Base-by-base conservation (phyloP, 2,113 vertebrate species). In the Hassar affinis region DNA sequence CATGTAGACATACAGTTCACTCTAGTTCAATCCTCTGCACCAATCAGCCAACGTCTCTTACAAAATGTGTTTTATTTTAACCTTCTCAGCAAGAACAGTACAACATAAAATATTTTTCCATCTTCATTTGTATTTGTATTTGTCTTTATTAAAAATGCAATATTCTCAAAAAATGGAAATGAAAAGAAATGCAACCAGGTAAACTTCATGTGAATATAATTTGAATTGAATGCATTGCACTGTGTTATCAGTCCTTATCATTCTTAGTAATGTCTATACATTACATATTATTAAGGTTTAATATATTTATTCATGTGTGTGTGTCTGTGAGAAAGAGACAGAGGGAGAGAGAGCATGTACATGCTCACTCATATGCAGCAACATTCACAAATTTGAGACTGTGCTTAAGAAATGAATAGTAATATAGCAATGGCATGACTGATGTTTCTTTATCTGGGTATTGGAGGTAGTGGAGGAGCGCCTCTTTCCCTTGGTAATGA, bases 401-500 rank as follows among this genome's bases (percentile, higher is more conserved):
- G 8, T 30, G 14, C 9, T 76, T n/a, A 75, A 52, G 38, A n/a
- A 52, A 47, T 71, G 1, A 64, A 78, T 57, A 66, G 18, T 81
- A 85, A 77, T 81, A 71, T 52, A 71, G 54, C 56, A 66, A 3
- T 35, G 54, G 72, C 10, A 64, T 33, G 14, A 42, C 6, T 61
- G 56, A 69, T 30, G 18, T 74, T 6, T 80, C 84, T 96, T 96
- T 94, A 96, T 95, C 94, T 96, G 0, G 94, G 94, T 84, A 93
- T 88, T 56, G 95, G 96, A 0, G 95, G 95, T 20, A 96, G 93
- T 0, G 95, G 96, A 1, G 95, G 95, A 0, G 92, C 95, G 52
- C 96, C 95, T 91, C 96, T 93, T 90, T 96, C 95, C 90, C 93
- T 95, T 85, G 92, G 90, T 57, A 87, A 91, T 86, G 94, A 93